These are phyloP conservation scores for Rhodinocichla rosea DNA, from an alignment of 2,113 vertebrate genomes.

Conservation along the genomic window DNA sequence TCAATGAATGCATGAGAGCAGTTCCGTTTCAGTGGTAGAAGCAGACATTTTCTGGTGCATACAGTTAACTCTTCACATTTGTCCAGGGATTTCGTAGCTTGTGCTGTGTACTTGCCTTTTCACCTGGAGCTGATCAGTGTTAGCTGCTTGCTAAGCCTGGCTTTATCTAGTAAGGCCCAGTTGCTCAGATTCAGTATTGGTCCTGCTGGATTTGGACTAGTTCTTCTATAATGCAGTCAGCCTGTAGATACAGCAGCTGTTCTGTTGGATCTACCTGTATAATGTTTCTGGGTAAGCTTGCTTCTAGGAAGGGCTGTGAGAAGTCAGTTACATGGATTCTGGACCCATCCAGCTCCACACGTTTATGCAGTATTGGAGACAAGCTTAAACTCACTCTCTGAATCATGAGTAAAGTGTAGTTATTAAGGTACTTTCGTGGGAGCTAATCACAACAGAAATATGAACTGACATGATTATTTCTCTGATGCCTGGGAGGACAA, in stretches of 20 bases:
- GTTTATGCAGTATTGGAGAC: background rate
- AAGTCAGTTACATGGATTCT: background rate
- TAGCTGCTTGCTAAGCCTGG: background rate
- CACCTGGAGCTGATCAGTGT: background rate
- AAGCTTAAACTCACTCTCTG: background rate
- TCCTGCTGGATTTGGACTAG: background rate
- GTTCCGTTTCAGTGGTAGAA: background rate
- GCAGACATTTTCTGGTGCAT: background rate
- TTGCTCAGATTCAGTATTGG: background rate
- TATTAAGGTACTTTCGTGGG: background rate
- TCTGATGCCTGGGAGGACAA: background rate
- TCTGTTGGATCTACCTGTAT: background rate
- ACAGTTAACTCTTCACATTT: background rate
- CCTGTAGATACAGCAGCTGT: background rate
- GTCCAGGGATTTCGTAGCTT: background rate
- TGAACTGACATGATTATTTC: background rate
- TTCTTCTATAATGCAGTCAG: background rate
- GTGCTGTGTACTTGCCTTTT: fast-evolving
- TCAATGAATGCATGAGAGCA: background rate
- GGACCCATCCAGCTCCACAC: background rate
- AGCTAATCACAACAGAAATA: background rate
- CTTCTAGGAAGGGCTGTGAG: background rate
- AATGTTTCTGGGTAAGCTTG: background rate
- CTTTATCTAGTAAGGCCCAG: background rate
- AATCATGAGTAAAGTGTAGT: background rate